Conservation (phyloP, 2,113 vertebrate species). For the Podilymbus podiceps region DNA sequence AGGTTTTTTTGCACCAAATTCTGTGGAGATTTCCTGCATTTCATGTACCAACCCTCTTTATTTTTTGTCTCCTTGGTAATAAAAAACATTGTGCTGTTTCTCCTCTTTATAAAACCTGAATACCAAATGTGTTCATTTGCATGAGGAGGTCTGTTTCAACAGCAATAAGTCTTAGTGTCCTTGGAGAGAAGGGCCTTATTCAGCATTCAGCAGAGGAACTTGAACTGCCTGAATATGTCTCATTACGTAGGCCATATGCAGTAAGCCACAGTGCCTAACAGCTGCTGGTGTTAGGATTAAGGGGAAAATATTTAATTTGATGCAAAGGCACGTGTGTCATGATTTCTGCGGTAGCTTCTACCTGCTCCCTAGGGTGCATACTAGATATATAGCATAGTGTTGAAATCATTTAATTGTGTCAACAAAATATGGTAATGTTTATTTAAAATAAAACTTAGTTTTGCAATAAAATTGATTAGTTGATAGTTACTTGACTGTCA, state of each 20-base stretch:
- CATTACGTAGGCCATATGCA: constrained; percentile 75
- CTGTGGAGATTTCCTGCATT: not conserved
- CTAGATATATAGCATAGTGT: constrained; percentile 55
- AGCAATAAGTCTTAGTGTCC: constrained; percentile 64
- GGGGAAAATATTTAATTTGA: constrained; percentile 78
- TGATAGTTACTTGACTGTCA: constrained; percentile 58
- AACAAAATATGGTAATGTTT: constrained; percentile 70
- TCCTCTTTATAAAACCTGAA: constrained; percentile 34
- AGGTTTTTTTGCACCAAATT: constrained; percentile 1
- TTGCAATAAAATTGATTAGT: constrained; percentile 69
- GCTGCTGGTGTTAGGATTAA: constrained; percentile 77
- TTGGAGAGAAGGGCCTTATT: constrained; percentile 71
- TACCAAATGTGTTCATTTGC: constrained; percentile 54
- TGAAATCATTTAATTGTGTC: constrained; percentile 76
- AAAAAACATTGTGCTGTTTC: constrained; percentile 12
- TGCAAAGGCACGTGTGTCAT: constrained; percentile 60
- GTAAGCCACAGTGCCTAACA: constrained; percentile 72
- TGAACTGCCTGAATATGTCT: constrained; percentile 68
- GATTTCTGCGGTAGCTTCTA: constrained; percentile 66
- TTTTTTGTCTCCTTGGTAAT: constrained; percentile 35
- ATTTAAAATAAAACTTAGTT: constrained; percentile 75
- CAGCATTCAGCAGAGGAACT: constrained; percentile 70
- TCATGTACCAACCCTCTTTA: not conserved
- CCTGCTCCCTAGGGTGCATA: constrained; percentile 64
- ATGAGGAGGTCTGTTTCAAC: constrained; percentile 64